These are phyloP conservation scores for Pachyramphus minor DNA, from an alignment of 2,113 vertebrate genomes.

Conservation along the genomic window DNA sequence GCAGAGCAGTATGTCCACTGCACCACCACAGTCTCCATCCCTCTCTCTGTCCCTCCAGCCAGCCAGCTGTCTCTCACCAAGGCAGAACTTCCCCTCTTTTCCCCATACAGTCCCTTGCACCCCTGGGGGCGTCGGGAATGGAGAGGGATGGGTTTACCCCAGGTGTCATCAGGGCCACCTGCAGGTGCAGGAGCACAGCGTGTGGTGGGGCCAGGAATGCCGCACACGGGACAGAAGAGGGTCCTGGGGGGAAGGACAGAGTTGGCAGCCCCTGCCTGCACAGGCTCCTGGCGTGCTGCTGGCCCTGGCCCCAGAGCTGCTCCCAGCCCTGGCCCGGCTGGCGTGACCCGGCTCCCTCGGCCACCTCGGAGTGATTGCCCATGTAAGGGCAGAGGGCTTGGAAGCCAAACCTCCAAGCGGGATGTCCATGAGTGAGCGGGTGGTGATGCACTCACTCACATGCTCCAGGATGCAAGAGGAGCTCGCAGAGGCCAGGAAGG, in stretches of 20 bases:
- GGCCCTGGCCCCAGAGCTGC: background rate
- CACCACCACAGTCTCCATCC: background rate
- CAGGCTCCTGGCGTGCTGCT: background rate
- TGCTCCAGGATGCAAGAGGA: background rate
- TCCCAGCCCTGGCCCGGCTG: background rate
- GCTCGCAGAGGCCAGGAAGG: constrained; percentile 24
- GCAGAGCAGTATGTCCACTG: background rate
- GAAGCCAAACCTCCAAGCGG: background rate
- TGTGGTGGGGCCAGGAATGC: background rate
- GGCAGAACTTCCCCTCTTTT: background rate
- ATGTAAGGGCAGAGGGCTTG: constrained; percentile 47
- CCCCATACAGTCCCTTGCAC: background rate
- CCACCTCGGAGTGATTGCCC: background rate
- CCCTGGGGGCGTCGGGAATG: accelerated
- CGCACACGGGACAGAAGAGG: accelerated
- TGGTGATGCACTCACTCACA: constrained; percentile 26
- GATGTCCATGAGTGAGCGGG: background rate
- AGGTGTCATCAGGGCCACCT: background rate
- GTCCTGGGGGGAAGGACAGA: background rate
- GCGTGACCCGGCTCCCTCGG: background rate
- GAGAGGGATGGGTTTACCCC: background rate
- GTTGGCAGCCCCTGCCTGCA: background rate
- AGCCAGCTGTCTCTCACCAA: background rate
- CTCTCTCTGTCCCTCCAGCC: background rate
- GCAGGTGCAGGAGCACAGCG: accelerated